phyloP scores from a whole-genome alignment of 2,113 vertebrate genomes.

The Melanocharis versteri region DNA sequence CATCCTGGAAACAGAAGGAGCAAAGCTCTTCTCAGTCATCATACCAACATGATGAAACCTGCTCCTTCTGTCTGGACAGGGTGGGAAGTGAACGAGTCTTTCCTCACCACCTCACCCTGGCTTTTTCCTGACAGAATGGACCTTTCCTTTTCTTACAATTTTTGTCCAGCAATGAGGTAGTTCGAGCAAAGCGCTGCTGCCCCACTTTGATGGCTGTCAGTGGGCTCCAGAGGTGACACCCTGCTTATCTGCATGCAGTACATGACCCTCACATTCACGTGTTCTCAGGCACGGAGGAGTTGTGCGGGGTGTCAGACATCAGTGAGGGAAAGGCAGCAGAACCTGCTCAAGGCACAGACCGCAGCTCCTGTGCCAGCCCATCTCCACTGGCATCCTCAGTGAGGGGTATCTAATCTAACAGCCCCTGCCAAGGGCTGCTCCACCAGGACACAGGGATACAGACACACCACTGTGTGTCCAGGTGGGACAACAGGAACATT shows the following conservation, averaged over 20 bases:
- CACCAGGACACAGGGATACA: background rate
- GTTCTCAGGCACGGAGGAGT: background rate
- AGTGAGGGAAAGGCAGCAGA: background rate
- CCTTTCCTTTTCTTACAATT: background rate
- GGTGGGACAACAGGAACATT: background rate
- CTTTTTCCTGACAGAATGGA: background rate
- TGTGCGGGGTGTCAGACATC: background rate
- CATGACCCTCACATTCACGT: background rate
- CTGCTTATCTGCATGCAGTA: background rate
- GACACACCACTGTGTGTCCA: background rate
- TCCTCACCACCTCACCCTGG: background rate
- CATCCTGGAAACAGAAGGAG: conserved; percentile 67
- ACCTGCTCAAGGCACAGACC: background rate
- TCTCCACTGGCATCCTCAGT: rapidly evolving
- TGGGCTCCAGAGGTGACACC: background rate
- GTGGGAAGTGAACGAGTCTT: background rate
- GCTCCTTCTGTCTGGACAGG: background rate
- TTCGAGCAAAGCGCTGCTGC: background rate
- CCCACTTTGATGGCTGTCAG: background rate
- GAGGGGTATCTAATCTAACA: background rate
- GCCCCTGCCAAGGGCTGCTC: background rate
- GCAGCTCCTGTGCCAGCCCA: background rate
- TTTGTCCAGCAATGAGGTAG: background rate
- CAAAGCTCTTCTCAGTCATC: background rate
- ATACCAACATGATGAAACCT: background rate